Percentiles rank a stretch among this genome's conserved stretches.
These are phyloP conservation scores for Dolichoris vasculosae DNA, from an alignment of 1,140 invertebrate genomes.

Conservation along the genomic window DNA sequence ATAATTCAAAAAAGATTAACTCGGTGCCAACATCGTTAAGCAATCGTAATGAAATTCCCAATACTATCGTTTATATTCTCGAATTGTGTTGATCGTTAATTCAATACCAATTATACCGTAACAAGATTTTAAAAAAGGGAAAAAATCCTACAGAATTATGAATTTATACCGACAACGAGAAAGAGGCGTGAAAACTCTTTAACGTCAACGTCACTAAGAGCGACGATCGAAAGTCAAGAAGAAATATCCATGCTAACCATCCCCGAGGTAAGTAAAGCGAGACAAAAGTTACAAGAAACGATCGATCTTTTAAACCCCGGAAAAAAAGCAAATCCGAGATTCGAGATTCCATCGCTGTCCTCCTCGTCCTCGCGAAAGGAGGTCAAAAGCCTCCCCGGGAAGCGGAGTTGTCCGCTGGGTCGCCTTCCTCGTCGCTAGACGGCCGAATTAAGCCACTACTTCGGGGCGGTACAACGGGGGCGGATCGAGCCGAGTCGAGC, in stretches of 20 bases:
- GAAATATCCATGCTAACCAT: background rate
- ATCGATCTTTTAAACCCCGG: background rate
- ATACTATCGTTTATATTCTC: too few species aligned
- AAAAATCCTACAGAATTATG: too few species aligned
- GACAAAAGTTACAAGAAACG: background rate
- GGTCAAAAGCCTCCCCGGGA: slow-evolving; percentile 45
- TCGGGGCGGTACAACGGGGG: background rate
- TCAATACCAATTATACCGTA: too few species aligned
- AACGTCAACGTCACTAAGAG: background rate
- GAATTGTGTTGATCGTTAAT: too few species aligned
- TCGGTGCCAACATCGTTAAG: background rate
- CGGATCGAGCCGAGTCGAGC: slow-evolving; percentile 23
- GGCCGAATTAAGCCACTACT: background rate
- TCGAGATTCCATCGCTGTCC: background rate
- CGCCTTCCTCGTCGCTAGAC: background rate
- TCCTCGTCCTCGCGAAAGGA: slow-evolving; percentile 15
- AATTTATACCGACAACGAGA: too few species aligned
- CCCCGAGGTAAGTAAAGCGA: background rate
- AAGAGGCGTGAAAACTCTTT: background rate
- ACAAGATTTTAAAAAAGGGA: too few species aligned
- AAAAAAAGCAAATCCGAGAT: background rate
- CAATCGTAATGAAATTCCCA: too few species aligned
- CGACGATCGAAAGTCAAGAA: background rate
- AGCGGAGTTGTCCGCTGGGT: background rate
- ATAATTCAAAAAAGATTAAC: background rate